phyloP scores from a whole-genome alignment of 2,797 vertebrate species.

The Petrocephalus schoutedeni region DNA sequence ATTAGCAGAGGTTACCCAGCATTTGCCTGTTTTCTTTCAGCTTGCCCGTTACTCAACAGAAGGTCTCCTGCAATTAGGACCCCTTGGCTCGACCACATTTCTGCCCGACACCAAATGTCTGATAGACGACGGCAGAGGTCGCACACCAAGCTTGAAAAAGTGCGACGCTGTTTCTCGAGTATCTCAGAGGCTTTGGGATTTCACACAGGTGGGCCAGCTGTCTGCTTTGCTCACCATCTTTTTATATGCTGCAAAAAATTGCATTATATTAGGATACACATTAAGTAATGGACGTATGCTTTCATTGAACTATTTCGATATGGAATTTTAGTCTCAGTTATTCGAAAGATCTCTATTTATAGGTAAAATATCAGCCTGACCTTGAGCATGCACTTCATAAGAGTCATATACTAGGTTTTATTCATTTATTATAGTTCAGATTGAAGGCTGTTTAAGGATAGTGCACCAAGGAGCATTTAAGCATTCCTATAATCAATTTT shows the following conservation, averaged over 20 bases:
- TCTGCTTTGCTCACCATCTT: not conserved
- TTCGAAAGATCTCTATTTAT: not conserved
- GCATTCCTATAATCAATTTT: not conserved
- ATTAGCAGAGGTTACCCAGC: not conserved
- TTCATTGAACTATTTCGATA: not conserved
- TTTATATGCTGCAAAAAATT: not conserved
- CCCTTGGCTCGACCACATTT: slow-evolving; percentile 88
- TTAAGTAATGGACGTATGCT: not conserved
- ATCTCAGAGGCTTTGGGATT: slow-evolving; percentile 91
- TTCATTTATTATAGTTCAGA: not conserved
- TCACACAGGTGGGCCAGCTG: slow-evolving; percentile 75
- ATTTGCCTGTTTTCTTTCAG: slow-evolving; percentile 52
- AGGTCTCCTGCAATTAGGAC: slow-evolving; percentile 88
- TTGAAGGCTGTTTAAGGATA: not conserved
- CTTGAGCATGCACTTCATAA: not conserved
- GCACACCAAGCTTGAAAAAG: slow-evolving; percentile 78
- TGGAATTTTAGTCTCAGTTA: not conserved
- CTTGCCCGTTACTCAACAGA: slow-evolving; percentile 89
- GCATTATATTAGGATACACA: not conserved
- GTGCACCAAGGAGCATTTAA: not conserved
- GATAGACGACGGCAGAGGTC: slow-evolving; percentile 81
- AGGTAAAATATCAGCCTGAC: not conserved
- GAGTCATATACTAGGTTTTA: not conserved
- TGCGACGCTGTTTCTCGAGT: slow-evolving; percentile 76
- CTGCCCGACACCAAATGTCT: slow-evolving; percentile 95